A percentile compares a stretch with the other conserved stretches of the same genome.
Conservation (phyloP, 1,140 invertebrate genomes). For the Penaeus vannamei region DNA sequence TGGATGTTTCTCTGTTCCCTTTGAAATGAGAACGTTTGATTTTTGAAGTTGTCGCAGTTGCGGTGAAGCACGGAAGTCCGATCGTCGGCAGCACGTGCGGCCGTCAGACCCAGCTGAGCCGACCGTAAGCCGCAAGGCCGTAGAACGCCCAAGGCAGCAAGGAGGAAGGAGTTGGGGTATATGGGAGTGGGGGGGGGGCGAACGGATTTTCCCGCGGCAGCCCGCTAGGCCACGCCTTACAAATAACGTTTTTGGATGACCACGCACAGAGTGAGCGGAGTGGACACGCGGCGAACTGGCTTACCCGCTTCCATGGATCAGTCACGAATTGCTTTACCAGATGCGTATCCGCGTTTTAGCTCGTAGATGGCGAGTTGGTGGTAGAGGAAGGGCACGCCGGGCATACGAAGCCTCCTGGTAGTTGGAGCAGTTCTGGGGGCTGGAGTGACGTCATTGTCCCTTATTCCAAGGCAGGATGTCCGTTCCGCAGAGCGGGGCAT, state of each 20-base stretch:
- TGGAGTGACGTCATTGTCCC: slow-evolving; percentile 59
- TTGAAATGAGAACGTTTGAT: too few relatives aligned
- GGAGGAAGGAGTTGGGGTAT: background rate
- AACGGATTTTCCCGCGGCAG: background rate
- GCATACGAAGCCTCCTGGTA: background rate
- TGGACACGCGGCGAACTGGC: background rate
- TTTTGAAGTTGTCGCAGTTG: too few relatives aligned
- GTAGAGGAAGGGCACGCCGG: too few relatives aligned
- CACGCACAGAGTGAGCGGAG: too few relatives aligned
- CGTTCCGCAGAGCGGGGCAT: slow-evolving; percentile 25
- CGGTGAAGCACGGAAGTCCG: too few relatives aligned
- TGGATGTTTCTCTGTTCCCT: too few relatives aligned
- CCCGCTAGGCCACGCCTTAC: too few relatives aligned
- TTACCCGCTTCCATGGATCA: too few relatives aligned
- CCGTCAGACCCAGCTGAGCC: background rate
- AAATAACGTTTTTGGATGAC: too few relatives aligned
- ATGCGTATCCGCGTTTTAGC: too few relatives aligned
- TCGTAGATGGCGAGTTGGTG: too few relatives aligned
- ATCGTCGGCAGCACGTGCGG: background rate
- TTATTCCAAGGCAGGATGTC: slow-evolving; percentile 41
- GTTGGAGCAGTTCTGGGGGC: slow-evolving; percentile 36
- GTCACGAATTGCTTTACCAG: too few relatives aligned
- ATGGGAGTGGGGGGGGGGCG: background rate
- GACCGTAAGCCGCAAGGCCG: background rate
- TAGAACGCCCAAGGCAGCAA: background rate